Evolutionary conservation across 1,140 invertebrate species (phyloP).

Genomic region (Meloidogyne hapla): DNA sequence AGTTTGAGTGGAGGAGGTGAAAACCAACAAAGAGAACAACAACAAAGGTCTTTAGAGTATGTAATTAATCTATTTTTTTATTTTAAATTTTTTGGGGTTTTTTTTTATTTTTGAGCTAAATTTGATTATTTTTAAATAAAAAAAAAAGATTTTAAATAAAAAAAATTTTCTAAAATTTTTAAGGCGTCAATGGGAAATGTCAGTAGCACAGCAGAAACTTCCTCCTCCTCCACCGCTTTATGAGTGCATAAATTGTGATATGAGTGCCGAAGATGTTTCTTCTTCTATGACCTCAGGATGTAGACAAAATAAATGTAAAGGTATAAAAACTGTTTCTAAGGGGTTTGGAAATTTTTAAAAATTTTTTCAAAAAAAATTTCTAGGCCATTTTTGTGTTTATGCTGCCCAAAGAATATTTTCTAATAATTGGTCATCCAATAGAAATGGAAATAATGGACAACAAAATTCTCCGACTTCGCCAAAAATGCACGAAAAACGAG

Average conservation of each 20-base stretch:
- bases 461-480: not conserved
- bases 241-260: conserved; percentile 54
- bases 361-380: conserved; percentile 3
- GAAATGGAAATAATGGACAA: not conserved
- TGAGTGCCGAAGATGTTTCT: conserved; percentile 48
- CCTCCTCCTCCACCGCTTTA: conserved; percentile 21
- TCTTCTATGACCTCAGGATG: conserved; percentile 50
- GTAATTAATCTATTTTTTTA: too few relatives aligned
- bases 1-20: not conserved
- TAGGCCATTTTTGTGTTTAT: conserved; percentile 56
- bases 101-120: too few relatives aligned
- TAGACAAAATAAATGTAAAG: conserved; percentile 48
- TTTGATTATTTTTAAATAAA: too few relatives aligned
- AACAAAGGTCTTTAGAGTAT: not conserved
- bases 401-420: conserved; percentile 45
- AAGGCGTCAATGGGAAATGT: too few relatives aligned
- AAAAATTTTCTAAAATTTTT: too few relatives aligned
- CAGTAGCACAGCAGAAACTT: too few relatives aligned
- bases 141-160: too few relatives aligned
- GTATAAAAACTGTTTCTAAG: conserved; percentile 7
- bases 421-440: conserved; percentile 11
- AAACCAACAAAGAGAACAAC: not conserved
- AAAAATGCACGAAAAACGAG: conserved; percentile 53
- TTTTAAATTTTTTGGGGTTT: too few relatives aligned
- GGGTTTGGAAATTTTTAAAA: not conserved